Conservation (phyloP, 2,113 vertebrate species). For the Lepidothrix coronata region DNA sequence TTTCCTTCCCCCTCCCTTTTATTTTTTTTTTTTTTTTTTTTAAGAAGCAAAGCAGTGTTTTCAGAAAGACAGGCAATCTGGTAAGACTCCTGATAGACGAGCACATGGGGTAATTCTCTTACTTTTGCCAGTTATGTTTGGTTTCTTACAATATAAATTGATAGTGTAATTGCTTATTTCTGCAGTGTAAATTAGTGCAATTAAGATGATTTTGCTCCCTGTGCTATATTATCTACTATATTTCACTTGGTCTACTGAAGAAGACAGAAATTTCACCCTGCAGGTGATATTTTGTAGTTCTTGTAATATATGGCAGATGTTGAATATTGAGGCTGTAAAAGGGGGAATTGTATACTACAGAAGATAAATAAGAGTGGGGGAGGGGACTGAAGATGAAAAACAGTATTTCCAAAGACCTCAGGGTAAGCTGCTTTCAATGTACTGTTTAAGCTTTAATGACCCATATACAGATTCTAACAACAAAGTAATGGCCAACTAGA, state of each 20-base stretch:
- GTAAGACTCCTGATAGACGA: neutral
- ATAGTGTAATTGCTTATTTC: neutral
- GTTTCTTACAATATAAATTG: neutral
- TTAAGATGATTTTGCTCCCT: neutral
- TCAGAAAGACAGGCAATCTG: neutral
- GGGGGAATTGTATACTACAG: neutral
- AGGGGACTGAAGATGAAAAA: neutral
- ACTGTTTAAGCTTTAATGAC: constrained; percentile 39
- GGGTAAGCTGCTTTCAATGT: neutral
- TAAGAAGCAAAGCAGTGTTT: neutral
- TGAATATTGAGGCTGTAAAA: neutral
- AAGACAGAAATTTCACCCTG: neutral
- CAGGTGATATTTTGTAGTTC: neutral
- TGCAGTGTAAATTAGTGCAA: neutral
- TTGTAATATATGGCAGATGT: neutral
- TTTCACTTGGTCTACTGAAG: neutral
- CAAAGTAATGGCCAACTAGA: neutral
- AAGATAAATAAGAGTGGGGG: neutral
- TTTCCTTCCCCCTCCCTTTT: rapidly evolving
- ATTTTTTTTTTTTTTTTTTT: neutral
- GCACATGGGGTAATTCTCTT: neutral
- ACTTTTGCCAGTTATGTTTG: neutral
- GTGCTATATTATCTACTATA: neutral
- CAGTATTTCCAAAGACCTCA: neutral
- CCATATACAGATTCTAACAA: neutral